Evolutionary conservation across 2,113 vertebrate species (phyloP), one percentile per base, ranked within the genome.

Genomic region (Mixornis gularis): DNA sequence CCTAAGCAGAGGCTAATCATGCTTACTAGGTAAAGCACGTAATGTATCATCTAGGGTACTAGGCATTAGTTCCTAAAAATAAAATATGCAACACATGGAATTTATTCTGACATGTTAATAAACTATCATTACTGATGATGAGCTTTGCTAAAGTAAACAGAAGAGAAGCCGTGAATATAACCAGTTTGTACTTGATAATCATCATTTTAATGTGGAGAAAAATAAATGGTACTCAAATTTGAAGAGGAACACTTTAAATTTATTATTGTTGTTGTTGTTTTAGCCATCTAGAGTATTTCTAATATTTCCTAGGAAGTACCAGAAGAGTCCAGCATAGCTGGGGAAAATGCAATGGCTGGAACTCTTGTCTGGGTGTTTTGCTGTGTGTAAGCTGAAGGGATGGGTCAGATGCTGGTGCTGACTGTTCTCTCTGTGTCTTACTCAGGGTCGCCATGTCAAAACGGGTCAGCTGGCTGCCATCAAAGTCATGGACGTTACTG

Each of bases 401-500:
- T 77, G 55, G 41, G 53, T 85, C 44, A 87, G 49, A 69, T 40
- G 26, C 87, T 73, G 55, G 26, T 21, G 62, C 58, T 96, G 60
- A 92, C 12, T 15, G 32, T 88, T 95, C 49, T 95, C 51, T 86
- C 49, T 52, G 46, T 81, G 90, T 92, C 58, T 92, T 96, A 72
- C 96, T 66, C 96, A 99, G 99, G 99, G 99, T 92, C 98, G 99
- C 76, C 99, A 99, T 98, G 99, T 99, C 97, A 99, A 99, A 98
- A 99, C 99, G 0, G 99, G 99, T 87, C 99, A 99, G 79, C 97
- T 99, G 98, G 99, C 99, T 14, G 99, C 99, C 97, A 99, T 99
- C 97, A 99, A 99, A 97, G 99, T 99, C 97, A 99, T 99, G 99
- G 99, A 99, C 4, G 99, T 99, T 96, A 99, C 99, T 0, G 99